Evolutionary conservation across 1,140 invertebrate genomes (phyloP), one percentile per base, ranked within the genome.

Genomic region (Campoletis sonorensis): DNA sequence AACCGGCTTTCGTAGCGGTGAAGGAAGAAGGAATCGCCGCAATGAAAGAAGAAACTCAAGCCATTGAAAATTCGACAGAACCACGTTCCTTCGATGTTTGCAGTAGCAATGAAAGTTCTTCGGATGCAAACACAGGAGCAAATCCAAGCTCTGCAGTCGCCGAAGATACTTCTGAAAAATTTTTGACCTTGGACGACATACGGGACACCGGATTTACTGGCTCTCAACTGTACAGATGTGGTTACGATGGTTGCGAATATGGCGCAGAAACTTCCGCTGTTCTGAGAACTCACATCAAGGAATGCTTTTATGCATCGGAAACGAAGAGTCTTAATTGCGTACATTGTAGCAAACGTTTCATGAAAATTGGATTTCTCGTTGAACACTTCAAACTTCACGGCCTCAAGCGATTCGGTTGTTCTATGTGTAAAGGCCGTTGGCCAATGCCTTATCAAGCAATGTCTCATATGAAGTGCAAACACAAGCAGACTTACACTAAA

Each of bases 391-490:
- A 90, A 82, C 83, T 88, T 0, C 94, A 94, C 79, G 93, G 93
- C 4, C 80, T 92, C 0, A 93, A 92, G 61, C 86, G 92, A 2
- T 93, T 93, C 61, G 85, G 87, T 0, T 95, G 94, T 84, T 91
- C 91, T 0, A 64, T 94, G 10, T 95, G 94, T 82, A 81, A 87
- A 4, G 87, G 88, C 30, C 89, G 90, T 33, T 93, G 91, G 40
- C 89, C 93, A 0, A 87, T 92, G 51, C 84, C 88, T 23, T 89
- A 91, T 40, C 92, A 93, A 79, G 89, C 91, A 0, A 67, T 85
- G 3, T 79, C 86, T 18, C 95, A 96, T 85, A 93, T 95, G 89
- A 94, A 93, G 80, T 83, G 87, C 26, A 91, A 92, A 33, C 94
- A 95, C 84, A 93, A 92, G 83, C 85, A 91, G 23, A 79, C 77